phyloP scores from a whole-genome alignment of 2,888 invertebrate species.

The Cylloceria caligata region DNA sequence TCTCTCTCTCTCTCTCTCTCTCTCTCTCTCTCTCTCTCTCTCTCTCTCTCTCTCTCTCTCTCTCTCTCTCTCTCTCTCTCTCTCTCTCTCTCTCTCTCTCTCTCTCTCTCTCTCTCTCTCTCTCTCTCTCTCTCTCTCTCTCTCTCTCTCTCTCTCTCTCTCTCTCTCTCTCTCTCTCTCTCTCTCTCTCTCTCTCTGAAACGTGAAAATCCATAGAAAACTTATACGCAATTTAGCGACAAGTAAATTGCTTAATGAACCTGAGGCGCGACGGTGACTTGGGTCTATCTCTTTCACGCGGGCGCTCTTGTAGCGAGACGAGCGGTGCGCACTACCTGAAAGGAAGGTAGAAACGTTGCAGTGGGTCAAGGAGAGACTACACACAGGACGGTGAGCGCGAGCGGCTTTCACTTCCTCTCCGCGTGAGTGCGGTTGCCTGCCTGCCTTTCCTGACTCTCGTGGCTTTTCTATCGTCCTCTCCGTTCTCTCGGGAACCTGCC shows the following conservation, averaged over 20 bases:
- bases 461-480: constrained; percentile 47
- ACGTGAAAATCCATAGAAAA: too few species aligned
- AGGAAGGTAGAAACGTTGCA: constrained; percentile 84
- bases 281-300: constrained; percentile 45
- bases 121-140: too few species aligned
- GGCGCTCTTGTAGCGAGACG: constrained; percentile 66
- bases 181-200: too few species aligned
- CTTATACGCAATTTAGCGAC: constrained; percentile 57
- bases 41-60: too few species aligned
- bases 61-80: too few species aligned
- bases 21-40: too few species aligned
- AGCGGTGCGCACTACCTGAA: constrained; percentile 80
- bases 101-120: too few species aligned
- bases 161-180: too few species aligned
- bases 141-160: too few species aligned
- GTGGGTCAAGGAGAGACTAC: constrained; percentile 84
- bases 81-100: too few species aligned
- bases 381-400: constrained; percentile 58
- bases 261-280: constrained; percentile 69
- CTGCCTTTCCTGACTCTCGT: constrained; percentile 50
- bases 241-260: constrained; percentile 84
- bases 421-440: constrained; percentile 68
- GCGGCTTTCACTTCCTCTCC: constrained; percentile 84
- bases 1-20: too few species aligned
- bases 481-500: constrained; percentile 28